Evolutionary conservation across 2,888 invertebrate species (phyloP), one percentile per base, ranked within the genome.

Genomic region (Chironomus riparius): DNA sequence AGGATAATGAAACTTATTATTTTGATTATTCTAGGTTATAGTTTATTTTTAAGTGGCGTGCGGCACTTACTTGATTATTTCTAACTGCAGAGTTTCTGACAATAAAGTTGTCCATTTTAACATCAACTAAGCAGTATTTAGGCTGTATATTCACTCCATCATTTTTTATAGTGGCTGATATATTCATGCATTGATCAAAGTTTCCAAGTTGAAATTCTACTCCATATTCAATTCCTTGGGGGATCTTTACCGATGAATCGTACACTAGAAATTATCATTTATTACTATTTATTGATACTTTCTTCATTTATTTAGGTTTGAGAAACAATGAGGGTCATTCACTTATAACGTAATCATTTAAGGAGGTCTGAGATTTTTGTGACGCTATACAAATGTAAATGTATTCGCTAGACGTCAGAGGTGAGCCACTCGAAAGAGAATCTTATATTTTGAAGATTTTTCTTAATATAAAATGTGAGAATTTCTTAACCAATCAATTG

Each of bases 121-220:
- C 83, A 78, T 88, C 87, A 0, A 88, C 88, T 12, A 89, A 85
- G 81, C 91, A 92, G 80, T 91, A 91, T 81, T 91, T 89, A 47
- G 81, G 78, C 56, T 77, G 79, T 24, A 83, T 79, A 56, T 56
- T 38, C 0, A 74, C 68, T n/a, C 65, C 65, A 22, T 65, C 74
- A 7, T 13, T 28, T 21, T 74, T 47, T 18, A 78, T 7, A 50
- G 76, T 68, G 13, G 70, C 62, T 61, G 83, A 81, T 0, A 81
- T 83, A 0, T 81, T 81, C 13, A 90, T 83, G 79, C 92, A 92
- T 82, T 92, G 90, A 81, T 92, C 91, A 80, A 88, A 92, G 82
- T 92, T 91, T 0, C 92, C 92, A 78, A 92, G 84, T 78, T 91
- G 90, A 83, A 89, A 90, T 0, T 87, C 86, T 12, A 89, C 87